A percentile compares a stretch with the other conserved stretches of the same genome.
Evolutionary conservation across 2,113 vertebrate species (phyloP).

Genomic region (Pan paniscus): DNA sequence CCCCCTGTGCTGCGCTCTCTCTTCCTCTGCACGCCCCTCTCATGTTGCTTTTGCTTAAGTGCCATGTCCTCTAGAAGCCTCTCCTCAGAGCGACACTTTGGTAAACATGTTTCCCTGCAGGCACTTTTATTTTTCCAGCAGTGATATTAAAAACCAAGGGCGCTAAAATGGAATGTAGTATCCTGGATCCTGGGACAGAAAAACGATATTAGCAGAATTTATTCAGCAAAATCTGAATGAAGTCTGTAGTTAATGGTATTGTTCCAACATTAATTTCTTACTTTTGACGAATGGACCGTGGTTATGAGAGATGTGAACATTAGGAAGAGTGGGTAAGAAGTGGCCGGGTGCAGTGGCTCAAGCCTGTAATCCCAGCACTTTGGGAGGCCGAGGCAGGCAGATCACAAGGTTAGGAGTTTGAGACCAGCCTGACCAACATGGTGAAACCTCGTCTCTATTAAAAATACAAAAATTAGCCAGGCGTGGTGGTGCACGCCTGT

Average conservation of each 20-base stretch:
- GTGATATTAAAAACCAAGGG: background rate
- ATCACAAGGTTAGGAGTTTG: too few species aligned
- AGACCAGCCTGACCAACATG: too few species aligned
- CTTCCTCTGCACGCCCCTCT: fast-evolving
- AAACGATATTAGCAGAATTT: background rate
- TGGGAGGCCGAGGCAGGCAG: too few species aligned
- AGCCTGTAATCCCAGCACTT: too few species aligned
- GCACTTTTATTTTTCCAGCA: background rate
- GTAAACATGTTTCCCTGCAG: background rate
- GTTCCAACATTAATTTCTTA: background rate
- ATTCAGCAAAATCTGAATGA: background rate
- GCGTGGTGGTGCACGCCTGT: too few species aligned
- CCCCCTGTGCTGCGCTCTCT: fast-evolving
- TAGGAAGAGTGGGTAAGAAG: background rate
- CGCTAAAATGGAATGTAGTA: background rate
- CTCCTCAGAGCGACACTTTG: background rate
- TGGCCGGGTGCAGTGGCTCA: too few species aligned
- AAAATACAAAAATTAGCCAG: too few species aligned
- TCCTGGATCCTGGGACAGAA: background rate
- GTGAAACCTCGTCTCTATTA: too few species aligned
- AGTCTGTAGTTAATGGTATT: background rate
- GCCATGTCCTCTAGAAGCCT: background rate
- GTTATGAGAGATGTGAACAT: background rate
- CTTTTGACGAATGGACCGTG: background rate
- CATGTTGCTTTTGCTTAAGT: background rate